phyloP scores from a whole-genome alignment of 2,888 invertebrate genomes.

The Epinotia bilunana region DNA sequence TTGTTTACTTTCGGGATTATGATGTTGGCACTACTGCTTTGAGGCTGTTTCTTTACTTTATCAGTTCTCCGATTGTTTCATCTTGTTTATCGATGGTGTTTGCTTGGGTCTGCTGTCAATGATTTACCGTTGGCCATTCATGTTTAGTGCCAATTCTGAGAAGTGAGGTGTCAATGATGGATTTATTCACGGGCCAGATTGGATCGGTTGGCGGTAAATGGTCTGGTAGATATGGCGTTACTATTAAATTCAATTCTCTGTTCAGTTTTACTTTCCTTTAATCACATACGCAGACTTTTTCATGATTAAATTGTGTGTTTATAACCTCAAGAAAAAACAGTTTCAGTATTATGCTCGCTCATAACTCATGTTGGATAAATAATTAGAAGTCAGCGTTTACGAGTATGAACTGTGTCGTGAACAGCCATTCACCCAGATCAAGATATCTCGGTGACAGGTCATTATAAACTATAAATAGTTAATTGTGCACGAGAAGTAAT shows the following conservation, averaged over 20 bases:
- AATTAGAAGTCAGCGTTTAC: constrained; percentile 8
- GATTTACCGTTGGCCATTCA: constrained; percentile 36
- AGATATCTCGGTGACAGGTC: constrained; percentile 8
- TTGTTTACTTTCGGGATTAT: constrained; percentile 48
- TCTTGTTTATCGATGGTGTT: constrained; percentile 47
- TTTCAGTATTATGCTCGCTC: background rate
- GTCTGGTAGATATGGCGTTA: background rate
- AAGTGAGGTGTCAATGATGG: constrained; percentile 17
- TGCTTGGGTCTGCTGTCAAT: constrained; percentile 15
- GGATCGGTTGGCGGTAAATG: background rate
- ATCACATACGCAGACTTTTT: too few species aligned
- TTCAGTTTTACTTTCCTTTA: too few species aligned
- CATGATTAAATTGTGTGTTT: too few species aligned
- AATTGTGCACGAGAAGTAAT: constrained; percentile 8
- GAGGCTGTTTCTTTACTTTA: constrained; percentile 26
- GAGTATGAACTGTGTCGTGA: constrained; percentile 16
- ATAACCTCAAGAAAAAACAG: background rate
- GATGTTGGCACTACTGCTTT: constrained; percentile 46
- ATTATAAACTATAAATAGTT: constrained; percentile 13
- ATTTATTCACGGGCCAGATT: constrained; percentile 9
- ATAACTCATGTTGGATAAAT: background rate
- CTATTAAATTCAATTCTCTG: background rate
- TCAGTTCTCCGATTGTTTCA: background rate
- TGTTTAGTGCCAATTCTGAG: constrained; percentile 35
- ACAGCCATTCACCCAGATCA: constrained; percentile 12